Percentiles rank a stretch among this genome's conserved stretches.
These are phyloP conservation scores for Recurvirostra avosetta DNA, from an alignment of 2,113 vertebrate genomes.

Conservation along the genomic window DNA sequence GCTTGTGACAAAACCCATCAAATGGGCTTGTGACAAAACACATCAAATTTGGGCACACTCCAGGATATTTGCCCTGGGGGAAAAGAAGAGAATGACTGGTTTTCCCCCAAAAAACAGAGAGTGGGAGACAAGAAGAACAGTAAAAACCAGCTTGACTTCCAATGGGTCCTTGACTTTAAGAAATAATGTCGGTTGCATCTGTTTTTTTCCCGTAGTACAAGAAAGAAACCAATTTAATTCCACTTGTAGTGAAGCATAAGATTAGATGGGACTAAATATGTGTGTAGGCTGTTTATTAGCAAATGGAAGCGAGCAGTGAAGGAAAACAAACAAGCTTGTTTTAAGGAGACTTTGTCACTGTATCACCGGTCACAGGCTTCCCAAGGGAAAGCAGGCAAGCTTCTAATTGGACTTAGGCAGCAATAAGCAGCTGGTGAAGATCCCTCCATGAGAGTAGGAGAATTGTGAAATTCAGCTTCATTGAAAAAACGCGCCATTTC, in stretches of 20 bases:
- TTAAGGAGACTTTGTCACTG: slow-evolving; percentile 4
- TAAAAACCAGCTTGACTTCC: background rate
- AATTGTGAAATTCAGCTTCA: background rate
- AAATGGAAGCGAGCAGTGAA: slow-evolving; percentile 27
- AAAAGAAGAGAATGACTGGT: background rate
- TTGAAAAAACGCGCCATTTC: background rate
- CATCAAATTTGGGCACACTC: background rate
- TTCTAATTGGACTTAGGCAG: background rate
- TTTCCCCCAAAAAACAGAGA: background rate
- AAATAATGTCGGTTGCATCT: background rate
- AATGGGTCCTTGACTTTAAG: background rate
- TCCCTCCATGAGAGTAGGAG: background rate
- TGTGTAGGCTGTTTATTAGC: slow-evolving; percentile 53
- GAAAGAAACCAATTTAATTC: slow-evolving; percentile 1
- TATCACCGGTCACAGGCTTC: background rate
- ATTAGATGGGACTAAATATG: slow-evolving; percentile 21
- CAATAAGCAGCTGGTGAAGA: background rate
- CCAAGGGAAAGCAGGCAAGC: background rate
- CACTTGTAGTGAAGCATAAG: background rate
- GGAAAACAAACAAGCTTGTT: slow-evolving; percentile 53
- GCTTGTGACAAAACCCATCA: background rate
- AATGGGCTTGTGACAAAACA: background rate
- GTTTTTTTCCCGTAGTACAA: background rate
- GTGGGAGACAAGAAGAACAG: background rate
- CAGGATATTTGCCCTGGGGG: background rate